phyloP scores from a whole-genome alignment of 2,888 invertebrate species.

The Rhagium mordax region DNA sequence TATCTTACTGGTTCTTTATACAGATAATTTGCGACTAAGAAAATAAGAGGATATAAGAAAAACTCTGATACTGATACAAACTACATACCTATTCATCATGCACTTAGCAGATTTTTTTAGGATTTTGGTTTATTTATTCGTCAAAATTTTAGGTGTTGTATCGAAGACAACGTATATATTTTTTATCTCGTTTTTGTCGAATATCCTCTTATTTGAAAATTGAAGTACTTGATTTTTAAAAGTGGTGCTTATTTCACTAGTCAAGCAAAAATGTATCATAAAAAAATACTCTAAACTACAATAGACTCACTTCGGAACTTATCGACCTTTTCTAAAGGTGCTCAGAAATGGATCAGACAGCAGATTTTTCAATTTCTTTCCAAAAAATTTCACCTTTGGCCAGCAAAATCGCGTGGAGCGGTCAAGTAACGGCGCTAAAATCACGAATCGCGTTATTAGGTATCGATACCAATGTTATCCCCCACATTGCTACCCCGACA shows the following conservation, averaged over 20 bases:
- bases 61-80: background rate
- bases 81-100: too few relatives aligned
- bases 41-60: background rate
- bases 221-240: background rate
- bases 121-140: too few relatives aligned
- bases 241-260: background rate
- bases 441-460: constrained; percentile 62
- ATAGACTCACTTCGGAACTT: constrained; percentile 44
- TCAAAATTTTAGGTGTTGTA: too few relatives aligned
- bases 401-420: constrained; percentile 41
- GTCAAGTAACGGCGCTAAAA: constrained; percentile 59
- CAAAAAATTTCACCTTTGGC: constrained; percentile 32
- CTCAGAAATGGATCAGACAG: constrained; percentile 41
- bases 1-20: background rate
- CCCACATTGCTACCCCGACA: constrained; percentile 57
- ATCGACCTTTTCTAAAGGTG: constrained; percentile 38
- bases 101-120: too few relatives aligned
- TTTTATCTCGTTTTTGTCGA: background rate
- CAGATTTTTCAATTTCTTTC: constrained; percentile 35
- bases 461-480: constrained; percentile 50
- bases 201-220: background rate
- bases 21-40: background rate
- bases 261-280: background rate
- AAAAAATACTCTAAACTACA: constrained; percentile 16
- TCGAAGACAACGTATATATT: too few relatives aligned